phyloP scores from a whole-genome alignment of 1,140 invertebrate species.

The Leptinotarsa lineolata region DNA sequence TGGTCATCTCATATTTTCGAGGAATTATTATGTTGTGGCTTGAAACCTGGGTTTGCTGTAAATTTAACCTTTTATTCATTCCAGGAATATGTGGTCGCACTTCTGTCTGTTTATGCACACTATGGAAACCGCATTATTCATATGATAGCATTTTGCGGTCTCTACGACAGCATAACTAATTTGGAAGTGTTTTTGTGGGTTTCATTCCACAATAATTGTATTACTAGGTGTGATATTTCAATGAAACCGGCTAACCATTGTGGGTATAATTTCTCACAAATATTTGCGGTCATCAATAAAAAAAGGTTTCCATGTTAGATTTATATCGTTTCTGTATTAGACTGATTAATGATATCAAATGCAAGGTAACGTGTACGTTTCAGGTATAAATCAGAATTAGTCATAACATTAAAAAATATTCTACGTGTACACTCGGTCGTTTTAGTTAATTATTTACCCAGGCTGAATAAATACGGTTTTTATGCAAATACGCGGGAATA shows the following conservation, averaged over 20 bases:
- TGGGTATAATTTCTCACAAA: not conserved
- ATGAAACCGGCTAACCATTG: not conserved
- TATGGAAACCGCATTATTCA: not conserved
- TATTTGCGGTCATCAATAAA: not conserved
- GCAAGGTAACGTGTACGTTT: not conserved
- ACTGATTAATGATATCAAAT: slow-evolving; percentile 8
- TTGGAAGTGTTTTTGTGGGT: not conserved
- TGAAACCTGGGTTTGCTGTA: no score
- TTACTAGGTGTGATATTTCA: not conserved
- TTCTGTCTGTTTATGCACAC: not conserved
- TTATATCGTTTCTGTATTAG: slow-evolving; percentile 2
- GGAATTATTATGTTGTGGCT: no score
- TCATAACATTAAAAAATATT: slow-evolving; percentile 9
- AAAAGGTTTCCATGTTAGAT: slow-evolving; percentile 1
- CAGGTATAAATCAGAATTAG: slow-evolving; percentile 1
- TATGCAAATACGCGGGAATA: not conserved
- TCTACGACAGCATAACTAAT: not conserved
- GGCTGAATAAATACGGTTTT: slow-evolving; percentile 2
- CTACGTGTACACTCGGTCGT: not conserved
- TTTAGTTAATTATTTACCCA: slow-evolving; percentile 3
- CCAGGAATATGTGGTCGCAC: not conserved
- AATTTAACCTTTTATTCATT: not conserved
- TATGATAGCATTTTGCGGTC: not conserved
- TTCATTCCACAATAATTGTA: not conserved
- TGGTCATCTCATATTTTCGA: no score